Evolutionary conservation across 1,140 invertebrate species (phyloP), one percentile per base, ranked within the genome.

Genomic region (Ctenoplectra terminalis): DNA sequence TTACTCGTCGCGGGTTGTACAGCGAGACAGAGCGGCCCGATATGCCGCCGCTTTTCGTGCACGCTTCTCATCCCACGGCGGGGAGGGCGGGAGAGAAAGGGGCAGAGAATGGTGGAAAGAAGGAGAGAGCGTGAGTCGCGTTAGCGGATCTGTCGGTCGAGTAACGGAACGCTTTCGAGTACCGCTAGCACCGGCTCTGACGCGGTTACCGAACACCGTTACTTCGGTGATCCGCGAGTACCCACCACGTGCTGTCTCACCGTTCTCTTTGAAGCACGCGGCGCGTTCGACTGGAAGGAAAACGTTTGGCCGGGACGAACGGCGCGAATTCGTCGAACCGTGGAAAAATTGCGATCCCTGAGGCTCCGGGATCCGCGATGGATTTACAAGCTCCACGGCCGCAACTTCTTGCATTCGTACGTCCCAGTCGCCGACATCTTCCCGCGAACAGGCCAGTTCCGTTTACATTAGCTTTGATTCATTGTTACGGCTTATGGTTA

Each of bases 121-220:
- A 58, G 69, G 66, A 72, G 64, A 78, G 60, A 46, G 89, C 80
- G 76, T 75, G 85, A 87, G 86, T 89, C 88, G 87, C 88, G 90
- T 91, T 93, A 93, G 93, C 92, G 93, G 93, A 93, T 93, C 93
- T 94, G 91, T 93, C 93, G 93, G 93, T 93, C 93, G 93, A 94
- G 89, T 94, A 94, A 94, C 93, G 93, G 93, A 88, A 88, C 90
- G 87, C 87, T 86, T 81, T 82, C 76, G 86, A 90, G 92, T 93
- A 93, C 92, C 92, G 92, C 92, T 93, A 92, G 88, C 89, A 91
- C 89, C 88, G 88, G 86, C 91, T 92, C 92, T 92, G 92, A 92
- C 91, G 92, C 90, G 91, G 90, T 93, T 92, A 92, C 91, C 91
- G 90, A 84, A 90, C 88, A 93, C 91, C 92, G 92, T 92, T 92